phyloP scores from a whole-genome alignment of 1,140 invertebrate genomes.

The Paralvinella palmiformis region DNA sequence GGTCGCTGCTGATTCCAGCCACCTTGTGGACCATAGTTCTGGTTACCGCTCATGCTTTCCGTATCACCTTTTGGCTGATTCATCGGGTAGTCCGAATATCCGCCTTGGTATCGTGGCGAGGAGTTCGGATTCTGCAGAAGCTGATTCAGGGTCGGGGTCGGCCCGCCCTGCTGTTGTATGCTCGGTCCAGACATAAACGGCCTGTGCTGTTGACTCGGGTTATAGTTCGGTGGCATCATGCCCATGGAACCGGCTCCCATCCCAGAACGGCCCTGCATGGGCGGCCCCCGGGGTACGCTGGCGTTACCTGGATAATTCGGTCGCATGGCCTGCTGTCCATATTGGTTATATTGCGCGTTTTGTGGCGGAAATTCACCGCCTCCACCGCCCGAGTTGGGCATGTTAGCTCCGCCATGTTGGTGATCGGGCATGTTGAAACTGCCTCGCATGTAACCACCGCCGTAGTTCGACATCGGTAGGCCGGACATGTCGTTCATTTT shows the following conservation, averaged over 20 bases:
- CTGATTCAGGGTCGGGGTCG: conserved; percentile 85
- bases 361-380: conserved; percentile 34
- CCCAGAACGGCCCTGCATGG: conserved; percentile 25
- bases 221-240: conserved; percentile 29
- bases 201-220: conserved; percentile 22
- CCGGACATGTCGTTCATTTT: conserved; percentile 38
- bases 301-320: conserved; percentile 31
- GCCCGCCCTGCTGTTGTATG: conserved; percentile 65
- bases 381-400: conserved; percentile 28
- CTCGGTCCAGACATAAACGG: conserved; percentile 57
- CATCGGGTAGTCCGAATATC: background rate
- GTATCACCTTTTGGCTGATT: background rate
- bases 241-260: conserved; percentile 23
- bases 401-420: conserved; percentile 28
- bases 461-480: conserved; percentile 35
- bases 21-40: background rate
- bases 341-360: conserved; percentile 32
- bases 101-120: conserved; percentile 6
- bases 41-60: background rate
- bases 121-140: conserved; percentile 62
- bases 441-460: conserved; percentile 13
- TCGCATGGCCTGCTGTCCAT: conserved; percentile 29
- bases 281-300: conserved; percentile 28
- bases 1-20: conserved; percentile 16
- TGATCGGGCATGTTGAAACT: conserved; percentile 29